Percentiles rank a stretch among this genome's conserved stretches.
These are phyloP conservation scores for Gadopsis bispinosus DNA, from an alignment of 2,797 vertebrate species.

Conservation along the genomic window DNA sequence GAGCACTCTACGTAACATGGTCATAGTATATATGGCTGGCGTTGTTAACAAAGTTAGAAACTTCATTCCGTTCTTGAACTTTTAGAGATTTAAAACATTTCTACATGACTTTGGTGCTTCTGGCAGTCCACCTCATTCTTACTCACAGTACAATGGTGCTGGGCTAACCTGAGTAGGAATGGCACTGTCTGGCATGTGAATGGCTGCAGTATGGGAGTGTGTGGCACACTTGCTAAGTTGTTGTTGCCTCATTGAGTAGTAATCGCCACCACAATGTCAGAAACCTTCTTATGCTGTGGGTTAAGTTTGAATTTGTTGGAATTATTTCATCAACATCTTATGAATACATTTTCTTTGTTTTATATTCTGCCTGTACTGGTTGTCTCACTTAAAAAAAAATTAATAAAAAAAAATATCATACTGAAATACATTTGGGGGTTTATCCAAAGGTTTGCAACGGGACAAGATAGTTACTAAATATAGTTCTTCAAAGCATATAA, in stretches of 20 bases:
- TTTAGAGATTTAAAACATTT: background rate
- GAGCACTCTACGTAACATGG: background rate
- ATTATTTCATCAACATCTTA: background rate
- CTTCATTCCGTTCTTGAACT: background rate
- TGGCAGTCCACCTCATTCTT: background rate
- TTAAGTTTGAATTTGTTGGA: slow-evolving; percentile 11
- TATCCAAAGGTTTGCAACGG: background rate
- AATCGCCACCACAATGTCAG: slow-evolving; percentile 1
- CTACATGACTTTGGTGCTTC: background rate
- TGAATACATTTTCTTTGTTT: background rate
- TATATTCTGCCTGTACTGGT: too few species aligned
- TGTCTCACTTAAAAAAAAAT: background rate
- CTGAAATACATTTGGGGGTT: background rate
- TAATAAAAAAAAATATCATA: too few species aligned
- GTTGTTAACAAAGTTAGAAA: background rate
- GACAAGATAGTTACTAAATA: background rate
- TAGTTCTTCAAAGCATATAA: background rate
- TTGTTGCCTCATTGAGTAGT: slow-evolving; percentile 36
- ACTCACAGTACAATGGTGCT: slow-evolving; percentile 15
- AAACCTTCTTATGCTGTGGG: background rate
- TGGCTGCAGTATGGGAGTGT: slow-evolving; percentile 32
- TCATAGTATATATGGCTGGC: background rate
- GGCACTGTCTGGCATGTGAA: slow-evolving; percentile 22
- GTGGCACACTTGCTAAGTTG: slow-evolving; percentile 24
- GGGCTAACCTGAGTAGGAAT: slow-evolving; percentile 15